Conservation (phyloP, 2,797 vertebrate genomes). For the Spheniscus humboldti region DNA sequence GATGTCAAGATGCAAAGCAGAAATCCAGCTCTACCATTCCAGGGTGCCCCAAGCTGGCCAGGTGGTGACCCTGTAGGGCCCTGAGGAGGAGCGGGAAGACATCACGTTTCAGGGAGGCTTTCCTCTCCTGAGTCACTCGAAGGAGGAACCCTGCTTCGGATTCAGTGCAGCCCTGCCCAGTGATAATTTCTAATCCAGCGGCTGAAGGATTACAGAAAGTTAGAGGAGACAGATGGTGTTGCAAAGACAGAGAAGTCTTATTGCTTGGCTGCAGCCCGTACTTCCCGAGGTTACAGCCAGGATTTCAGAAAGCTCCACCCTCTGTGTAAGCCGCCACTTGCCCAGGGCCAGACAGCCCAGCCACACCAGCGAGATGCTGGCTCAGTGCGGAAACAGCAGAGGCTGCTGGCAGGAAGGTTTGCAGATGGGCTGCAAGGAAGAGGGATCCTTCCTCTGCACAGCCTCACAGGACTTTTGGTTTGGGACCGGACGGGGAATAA, state of each 20-base stretch:
- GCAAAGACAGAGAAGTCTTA: slow-evolving; percentile 10
- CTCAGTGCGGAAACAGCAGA: not conserved
- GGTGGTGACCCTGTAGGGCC: not conserved
- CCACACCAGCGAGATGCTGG: not conserved
- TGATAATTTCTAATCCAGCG: slow-evolving; percentile 46
- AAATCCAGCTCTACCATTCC: not conserved
- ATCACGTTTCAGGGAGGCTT: rapidly evolving
- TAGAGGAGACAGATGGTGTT: slow-evolving; percentile 52
- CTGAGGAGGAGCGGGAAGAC: not conserved
- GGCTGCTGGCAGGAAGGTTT: not conserved
- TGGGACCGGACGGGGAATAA: not conserved
- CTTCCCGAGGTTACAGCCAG: not conserved
- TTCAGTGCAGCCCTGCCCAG: not conserved
- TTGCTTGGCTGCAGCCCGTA: slow-evolving; percentile 1
- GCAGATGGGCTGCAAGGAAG: not conserved
- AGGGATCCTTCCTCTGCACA: not conserved
- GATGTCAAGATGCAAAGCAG: not conserved
- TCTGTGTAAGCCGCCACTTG: not conserved
- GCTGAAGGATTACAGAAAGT: slow-evolving; percentile 43
- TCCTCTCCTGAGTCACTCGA: not conserved
- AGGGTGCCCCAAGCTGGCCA: not conserved
- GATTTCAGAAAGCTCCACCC: slow-evolving; percentile 14
- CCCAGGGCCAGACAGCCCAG: not conserved
- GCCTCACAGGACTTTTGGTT: not conserved
- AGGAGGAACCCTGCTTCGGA: not conserved